Base-by-base conservation (phyloP, 1,140 invertebrate genomes). In the Papilio helenus region DNA sequence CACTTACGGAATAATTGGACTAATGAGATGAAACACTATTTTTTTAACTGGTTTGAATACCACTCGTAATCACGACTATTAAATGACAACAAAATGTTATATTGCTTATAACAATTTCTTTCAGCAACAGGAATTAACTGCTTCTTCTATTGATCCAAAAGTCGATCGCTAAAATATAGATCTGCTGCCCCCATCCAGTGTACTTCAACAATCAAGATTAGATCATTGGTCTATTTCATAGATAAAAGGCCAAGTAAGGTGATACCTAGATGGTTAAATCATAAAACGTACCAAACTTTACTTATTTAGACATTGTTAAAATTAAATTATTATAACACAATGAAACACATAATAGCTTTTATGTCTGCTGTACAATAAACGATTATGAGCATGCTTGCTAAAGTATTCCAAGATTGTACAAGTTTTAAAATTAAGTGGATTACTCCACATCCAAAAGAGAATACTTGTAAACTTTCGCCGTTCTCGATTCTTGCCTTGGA, bases 371-470 rank as follows among this genome's bases (percentile, higher is more conserved):
- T 42, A 77, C 58, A 77, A 77, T 44, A 77, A 77, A 61, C 55
- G 58, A 39, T 77, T 77, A 77, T 77, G 55, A 77, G 76, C 18
- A 77, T 42, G 55, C 55, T 44, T 44, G 34, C 72, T 58, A 81
- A 81, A 76, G 82, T 79, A 81, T 71, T 81, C 83, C 83, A 84
- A 82, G 78, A 87, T 87, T 86, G 82, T 81, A 82, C 68, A 87
- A 86, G 82, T 89, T 88, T 86, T 85, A 73, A 86, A 89, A 86
- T 87, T 88, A 90, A 85, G 84, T 87, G 84, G 84, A 86, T 77
- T 77, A 87, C 85, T 88, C 87, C 84, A 84, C 83, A 82, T 84
- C 76, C 72, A 77, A 85, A 88, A 83, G 83, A 72, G 86, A 84
- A 88, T 87, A 87, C 88, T 87, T 86, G 79, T 80, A 79, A 83